phyloP scores from a whole-genome alignment of 1,140 invertebrate genomes.

The Bacillus rossius region DNA sequence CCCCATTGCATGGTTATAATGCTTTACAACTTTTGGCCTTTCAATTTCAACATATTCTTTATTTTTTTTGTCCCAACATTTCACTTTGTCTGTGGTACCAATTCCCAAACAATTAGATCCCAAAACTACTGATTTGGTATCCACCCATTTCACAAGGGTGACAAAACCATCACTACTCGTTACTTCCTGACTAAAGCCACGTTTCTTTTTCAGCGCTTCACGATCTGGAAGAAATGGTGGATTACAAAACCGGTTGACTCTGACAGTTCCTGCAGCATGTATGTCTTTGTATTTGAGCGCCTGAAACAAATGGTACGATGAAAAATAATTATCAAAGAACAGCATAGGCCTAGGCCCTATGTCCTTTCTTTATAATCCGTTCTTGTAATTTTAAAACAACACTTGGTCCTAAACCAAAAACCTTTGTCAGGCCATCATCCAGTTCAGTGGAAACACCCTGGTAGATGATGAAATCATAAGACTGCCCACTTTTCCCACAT shows the following conservation, averaged over 20 bases:
- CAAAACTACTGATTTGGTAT: conserved; percentile 37
- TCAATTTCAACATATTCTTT: conserved; percentile 32
- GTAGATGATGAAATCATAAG: conserved; percentile 10
- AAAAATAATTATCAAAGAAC: conserved; percentile 31
- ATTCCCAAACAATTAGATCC: conserved; percentile 42
- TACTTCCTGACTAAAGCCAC: conserved; percentile 9
- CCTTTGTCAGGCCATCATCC: background rate
- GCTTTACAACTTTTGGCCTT: conserved; percentile 32
- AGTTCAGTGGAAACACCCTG: conserved; percentile 9
- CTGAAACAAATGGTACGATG: conserved; percentile 36
- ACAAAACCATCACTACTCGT: conserved; percentile 17
- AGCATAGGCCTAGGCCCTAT: too few relatives aligned
- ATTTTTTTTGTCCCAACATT: conserved; percentile 33
- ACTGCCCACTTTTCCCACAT: conserved; percentile 13
- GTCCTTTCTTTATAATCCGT: conserved; percentile 14
- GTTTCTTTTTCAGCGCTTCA: conserved; percentile 32
- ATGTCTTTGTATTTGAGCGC: conserved; percentile 34
- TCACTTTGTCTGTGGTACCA: conserved; percentile 33
- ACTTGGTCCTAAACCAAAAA: conserved; percentile 22
- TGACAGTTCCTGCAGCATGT: conserved; percentile 34
- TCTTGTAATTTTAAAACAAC: conserved; percentile 25
- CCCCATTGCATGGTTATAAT: conserved; percentile 38
- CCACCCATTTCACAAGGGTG: conserved; percentile 39
- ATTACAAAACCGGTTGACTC: conserved; percentile 35
- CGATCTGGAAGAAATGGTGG: conserved; percentile 35